Evolutionary conservation across 2,888 invertebrate genomes (phyloP).

Genomic region (Tholera decimalis): DNA sequence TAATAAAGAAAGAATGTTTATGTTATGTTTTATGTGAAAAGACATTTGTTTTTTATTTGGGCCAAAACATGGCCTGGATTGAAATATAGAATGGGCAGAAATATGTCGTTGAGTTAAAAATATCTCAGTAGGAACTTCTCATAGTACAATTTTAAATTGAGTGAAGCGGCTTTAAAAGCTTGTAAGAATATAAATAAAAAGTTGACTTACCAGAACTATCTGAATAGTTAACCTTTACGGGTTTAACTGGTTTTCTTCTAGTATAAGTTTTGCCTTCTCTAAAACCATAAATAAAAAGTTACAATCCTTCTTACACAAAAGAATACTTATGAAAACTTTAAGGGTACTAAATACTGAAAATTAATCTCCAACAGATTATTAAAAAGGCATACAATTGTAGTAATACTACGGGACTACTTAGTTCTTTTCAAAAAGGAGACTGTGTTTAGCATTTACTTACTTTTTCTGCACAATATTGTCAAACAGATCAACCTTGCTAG

Average conservation of each 20-base stretch:
- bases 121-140: not conserved
- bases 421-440: too few relatives aligned
- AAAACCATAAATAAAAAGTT: conserved; percentile 41
- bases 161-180: not conserved
- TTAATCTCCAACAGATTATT: too few relatives aligned
- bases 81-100: not conserved
- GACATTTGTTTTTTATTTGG: not conserved
- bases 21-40: too few relatives aligned
- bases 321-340: not conserved
- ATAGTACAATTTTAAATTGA: not conserved
- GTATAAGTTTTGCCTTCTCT: conserved; percentile 74
- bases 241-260: conserved; percentile 67
- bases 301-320: not conserved
- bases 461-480: conserved; percentile 62
- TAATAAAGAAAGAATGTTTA: too few relatives aligned
- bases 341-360: too few relatives aligned
- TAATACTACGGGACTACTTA: too few relatives aligned
- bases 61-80: not conserved
- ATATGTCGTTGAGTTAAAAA: not conserved
- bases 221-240: conserved; percentile 74
- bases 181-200: not conserved
- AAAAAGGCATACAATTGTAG: too few relatives aligned
- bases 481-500: conserved; percentile 55
- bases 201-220: conserved; percentile 71
- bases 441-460: conserved; percentile 63